Percentiles rank a stretch among this genome's conserved stretches.
phyloP scores from a whole-genome alignment of 2,888 invertebrate species.

The Heliconius ethilla region DNA sequence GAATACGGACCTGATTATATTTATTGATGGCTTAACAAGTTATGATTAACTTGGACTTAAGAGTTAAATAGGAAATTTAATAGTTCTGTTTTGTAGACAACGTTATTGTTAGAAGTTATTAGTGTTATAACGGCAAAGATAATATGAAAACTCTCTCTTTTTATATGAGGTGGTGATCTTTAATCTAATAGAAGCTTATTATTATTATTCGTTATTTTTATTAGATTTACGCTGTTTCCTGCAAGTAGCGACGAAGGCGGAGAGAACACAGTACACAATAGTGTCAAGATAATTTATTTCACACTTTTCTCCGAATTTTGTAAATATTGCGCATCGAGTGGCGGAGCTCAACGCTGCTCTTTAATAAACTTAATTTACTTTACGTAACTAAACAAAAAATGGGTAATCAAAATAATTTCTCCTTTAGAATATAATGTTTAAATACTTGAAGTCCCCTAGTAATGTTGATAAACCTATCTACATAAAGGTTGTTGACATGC shows the following conservation, averaged over 20 bases:
- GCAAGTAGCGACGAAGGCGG: neutral
- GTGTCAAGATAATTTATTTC: neutral
- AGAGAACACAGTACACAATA: neutral
- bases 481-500: conserved; percentile 38
- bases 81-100: neutral
- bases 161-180: too few species aligned
- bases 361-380: neutral
- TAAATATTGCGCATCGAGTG: neutral
- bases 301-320: neutral
- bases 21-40: conserved; percentile 14
- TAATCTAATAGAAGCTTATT: neutral
- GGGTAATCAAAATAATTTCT: neutral
- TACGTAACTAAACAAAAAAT: neutral
- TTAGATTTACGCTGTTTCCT: neutral
- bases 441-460: neutral
- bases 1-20: conserved; percentile 36
- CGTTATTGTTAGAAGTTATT: neutral
- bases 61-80: neutral
- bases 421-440: neutral
- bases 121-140: neutral
- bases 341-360: neutral
- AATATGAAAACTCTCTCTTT: neutral
- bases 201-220: neutral
- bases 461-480: conserved; percentile 34
- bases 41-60: conserved; percentile 3